A percentile compares a stretch with the other conserved stretches of the same genome.
Evolutionary conservation across 2,888 invertebrate species (phyloP).

Genomic region (Hirtodrosophila confusa): DNA sequence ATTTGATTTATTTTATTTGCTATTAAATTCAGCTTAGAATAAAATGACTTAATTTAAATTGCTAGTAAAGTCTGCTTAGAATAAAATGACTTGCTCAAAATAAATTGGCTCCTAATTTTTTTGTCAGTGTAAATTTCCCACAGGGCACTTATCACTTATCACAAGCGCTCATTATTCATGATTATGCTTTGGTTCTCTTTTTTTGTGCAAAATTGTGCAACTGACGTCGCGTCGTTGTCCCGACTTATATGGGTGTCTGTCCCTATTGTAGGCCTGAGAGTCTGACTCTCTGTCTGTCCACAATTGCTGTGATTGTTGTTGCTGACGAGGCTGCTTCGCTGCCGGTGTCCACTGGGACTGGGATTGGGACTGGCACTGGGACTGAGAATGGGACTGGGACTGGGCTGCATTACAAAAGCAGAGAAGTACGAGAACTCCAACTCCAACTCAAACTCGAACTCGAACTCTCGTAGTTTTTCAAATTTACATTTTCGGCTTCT

Average conservation of each 20-base stretch:
- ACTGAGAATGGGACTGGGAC: slow-evolving; percentile 43
- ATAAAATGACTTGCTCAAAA: too few species aligned
- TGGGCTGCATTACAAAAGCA: slow-evolving; percentile 42
- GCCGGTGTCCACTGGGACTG: too few species aligned
- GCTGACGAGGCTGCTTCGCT: slow-evolving; percentile 4
- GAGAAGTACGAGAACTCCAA: slow-evolving; percentile 19
- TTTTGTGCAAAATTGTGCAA: slow-evolving; percentile 82
- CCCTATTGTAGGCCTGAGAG: slow-evolving; percentile 19
- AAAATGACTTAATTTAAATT: not conserved
- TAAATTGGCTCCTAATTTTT: slow-evolving; percentile 3
- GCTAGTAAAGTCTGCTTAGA: not conserved
- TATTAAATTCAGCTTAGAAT: too few species aligned
- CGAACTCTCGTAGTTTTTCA: slow-evolving; percentile 27
- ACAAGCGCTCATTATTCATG: slow-evolving; percentile 82
- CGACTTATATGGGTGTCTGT: slow-evolving; percentile 34
- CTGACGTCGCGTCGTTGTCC: slow-evolving; percentile 54
- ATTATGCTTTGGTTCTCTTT: slow-evolving; percentile 76
- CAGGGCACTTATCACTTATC: slow-evolving; percentile 69
- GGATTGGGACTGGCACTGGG: slow-evolving; percentile 33
- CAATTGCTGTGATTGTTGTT: slow-evolving; percentile 68
- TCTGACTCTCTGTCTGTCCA: slow-evolving; percentile 15
- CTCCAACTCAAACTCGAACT: slow-evolving; percentile 17
- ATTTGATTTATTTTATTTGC: too few species aligned
- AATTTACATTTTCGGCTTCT: slow-evolving; percentile 58
- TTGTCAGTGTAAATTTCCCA: slow-evolving; percentile 67